phyloP scores from a whole-genome alignment of 2,797 vertebrate genomes.

The Oreortyx pictus region DNA sequence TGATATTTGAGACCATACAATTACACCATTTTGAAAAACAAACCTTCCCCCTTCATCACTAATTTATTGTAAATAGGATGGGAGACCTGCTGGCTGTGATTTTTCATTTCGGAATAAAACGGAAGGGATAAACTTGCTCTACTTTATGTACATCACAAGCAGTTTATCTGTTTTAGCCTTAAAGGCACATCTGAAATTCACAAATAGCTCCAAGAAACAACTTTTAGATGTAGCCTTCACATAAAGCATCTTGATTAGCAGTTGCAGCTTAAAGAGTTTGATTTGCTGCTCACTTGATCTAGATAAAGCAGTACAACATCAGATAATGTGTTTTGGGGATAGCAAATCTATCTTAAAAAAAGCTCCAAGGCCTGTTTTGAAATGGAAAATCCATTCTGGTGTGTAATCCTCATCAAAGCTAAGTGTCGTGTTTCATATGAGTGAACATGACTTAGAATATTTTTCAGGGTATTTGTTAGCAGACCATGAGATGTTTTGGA shows the following conservation, averaged over 20 bases:
- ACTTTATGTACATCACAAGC: not conserved
- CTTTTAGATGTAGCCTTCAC: not conserved
- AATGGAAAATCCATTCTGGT: not conserved
- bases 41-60: not conserved
- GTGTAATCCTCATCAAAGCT: not conserved
- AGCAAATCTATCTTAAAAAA: not conserved
- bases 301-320: not conserved
- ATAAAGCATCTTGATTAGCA: slow-evolving; percentile 35
- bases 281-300: slow-evolving; percentile 28
- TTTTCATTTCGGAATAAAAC: slow-evolving; percentile 16
- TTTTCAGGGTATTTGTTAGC: not conserved
- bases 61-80: slow-evolving; percentile 1
- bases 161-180: not conserved
- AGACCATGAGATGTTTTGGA: not conserved
- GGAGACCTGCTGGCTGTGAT: slow-evolving; percentile 3
- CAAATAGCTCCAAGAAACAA: not conserved
- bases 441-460: not conserved
- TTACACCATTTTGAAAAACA: slow-evolving; percentile 7
- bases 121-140: not conserved
- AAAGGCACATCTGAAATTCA: slow-evolving; percentile 14
- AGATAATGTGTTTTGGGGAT: not conserved
- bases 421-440: not conserved
- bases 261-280: not conserved
- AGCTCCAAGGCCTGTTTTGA: slow-evolving; percentile 29
- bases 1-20: slow-evolving; percentile 11